Conservation (phyloP, 2,888 invertebrate species). For the Leucoma salicis region DNA sequence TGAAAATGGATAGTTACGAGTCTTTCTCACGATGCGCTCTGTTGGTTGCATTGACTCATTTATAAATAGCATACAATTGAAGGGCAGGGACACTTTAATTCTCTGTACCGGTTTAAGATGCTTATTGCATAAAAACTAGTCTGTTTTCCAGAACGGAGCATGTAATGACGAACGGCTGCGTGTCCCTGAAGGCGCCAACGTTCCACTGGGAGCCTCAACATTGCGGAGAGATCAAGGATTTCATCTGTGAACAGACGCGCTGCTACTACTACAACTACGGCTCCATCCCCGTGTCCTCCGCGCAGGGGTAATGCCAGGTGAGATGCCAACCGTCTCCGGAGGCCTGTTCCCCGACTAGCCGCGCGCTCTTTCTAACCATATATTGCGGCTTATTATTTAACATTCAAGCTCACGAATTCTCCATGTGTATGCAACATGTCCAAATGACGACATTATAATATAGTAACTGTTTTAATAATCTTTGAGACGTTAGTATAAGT, state of each 20-base stretch:
- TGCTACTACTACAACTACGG: constrained; percentile 96
- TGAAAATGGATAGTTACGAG: constrained; percentile 36
- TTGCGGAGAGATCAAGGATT: constrained; percentile 91
- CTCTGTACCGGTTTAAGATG: constrained; percentile 33
- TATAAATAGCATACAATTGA: constrained; percentile 36
- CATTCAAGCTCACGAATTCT: constrained; percentile 16
- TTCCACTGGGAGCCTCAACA: constrained; percentile 92
- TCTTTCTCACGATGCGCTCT: constrained; percentile 43
- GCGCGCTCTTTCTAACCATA: constrained; percentile 53
- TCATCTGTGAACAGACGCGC: constrained; percentile 94
- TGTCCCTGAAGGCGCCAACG: constrained; percentile 88
- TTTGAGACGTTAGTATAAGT: constrained; percentile 38
- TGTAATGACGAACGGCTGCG: constrained; percentile 86
- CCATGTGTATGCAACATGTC: constrained; percentile 38
- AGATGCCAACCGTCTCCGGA: constrained; percentile 84
- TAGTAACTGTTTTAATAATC: constrained; percentile 31
- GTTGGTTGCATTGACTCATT: constrained; percentile 37
- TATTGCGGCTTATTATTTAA: constrained; percentile 22
- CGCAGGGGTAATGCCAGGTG: constrained; percentile 95
- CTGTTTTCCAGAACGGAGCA: constrained; percentile 80
- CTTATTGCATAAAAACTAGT: constrained; percentile 69
- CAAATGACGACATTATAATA: constrained; percentile 52
- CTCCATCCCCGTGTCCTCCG: constrained; percentile 93
- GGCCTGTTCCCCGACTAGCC: constrained; percentile 75
- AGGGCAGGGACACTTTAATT: constrained; percentile 33